Base-by-base conservation (phyloP, 2,888 invertebrate genomes). In the Xanthia togata region DNA sequence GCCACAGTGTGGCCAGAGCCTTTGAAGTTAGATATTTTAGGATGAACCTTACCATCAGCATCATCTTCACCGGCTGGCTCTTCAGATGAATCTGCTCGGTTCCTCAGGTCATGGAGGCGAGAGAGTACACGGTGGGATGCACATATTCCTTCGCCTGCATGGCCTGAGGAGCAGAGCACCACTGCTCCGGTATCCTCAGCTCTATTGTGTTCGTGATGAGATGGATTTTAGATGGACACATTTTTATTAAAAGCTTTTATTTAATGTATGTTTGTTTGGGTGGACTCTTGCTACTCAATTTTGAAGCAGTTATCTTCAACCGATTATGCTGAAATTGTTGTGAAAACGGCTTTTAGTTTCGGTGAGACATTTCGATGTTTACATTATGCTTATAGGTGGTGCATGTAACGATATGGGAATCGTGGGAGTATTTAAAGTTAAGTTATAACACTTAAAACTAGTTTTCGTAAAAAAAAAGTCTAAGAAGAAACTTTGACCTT, bases 61-160 rank as follows among this genome's bases (percentile, higher is more conserved):
- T 55, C 20, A 17, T 57, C 64, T 82, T 83, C 85, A n/a, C 74
- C 82, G 17, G 62, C 3, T 26, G 70, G 78, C 82, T 92, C 90
- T 89, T 89, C 83, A 89, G 95, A 81, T 89, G 96, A 89, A 83
- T 93, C 88, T 92, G 91, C 96, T 88, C 93, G 84, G 93, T 95
- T 95, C 94, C 95, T 96, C 96, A 96, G 96, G 96, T 96, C 96
- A 96, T 96, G 95, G 94, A 96, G 96, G 96, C 96, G 96, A 96
- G 96, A 96, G 96, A 96, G 96, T 96, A 96, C 96, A 95, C 93
- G 88, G 93, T 94, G 93, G 92, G 87, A 92, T 95, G 96, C 96
- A 96, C 95, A 96, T 96, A 96, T 96, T 96, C 96, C 96, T 96
- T 96, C 96, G 96, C 96, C 92, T 96, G 94, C 96, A 95, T 96